Conservation (phyloP, 1,140 invertebrate species). For the Leucophenga varia region DNA sequence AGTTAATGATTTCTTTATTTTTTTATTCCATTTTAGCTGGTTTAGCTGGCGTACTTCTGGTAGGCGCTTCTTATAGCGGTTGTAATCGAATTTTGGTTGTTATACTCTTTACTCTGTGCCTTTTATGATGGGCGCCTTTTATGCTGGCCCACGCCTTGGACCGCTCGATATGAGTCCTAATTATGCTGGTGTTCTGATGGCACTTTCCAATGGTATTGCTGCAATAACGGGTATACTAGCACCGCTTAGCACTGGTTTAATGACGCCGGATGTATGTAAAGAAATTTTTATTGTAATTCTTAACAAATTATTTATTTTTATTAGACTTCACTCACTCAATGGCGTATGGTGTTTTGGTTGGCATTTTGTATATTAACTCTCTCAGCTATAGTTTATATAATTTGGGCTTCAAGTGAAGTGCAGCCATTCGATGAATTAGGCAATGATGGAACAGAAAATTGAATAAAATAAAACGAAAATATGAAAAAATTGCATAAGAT, state of each 20-base stretch:
- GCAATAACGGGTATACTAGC: slow-evolving; percentile 73
- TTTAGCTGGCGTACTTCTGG: slow-evolving; percentile 63
- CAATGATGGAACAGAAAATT: no score
- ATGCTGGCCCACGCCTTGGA: slow-evolving; percentile 70
- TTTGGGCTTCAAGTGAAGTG: slow-evolving; percentile 68
- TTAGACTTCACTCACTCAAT: neutral
- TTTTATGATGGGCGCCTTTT: slow-evolving; percentile 71
- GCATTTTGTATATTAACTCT: neutral
- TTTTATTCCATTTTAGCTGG: slow-evolving; percentile 69
- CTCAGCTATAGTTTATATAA: slow-evolving; percentile 63
- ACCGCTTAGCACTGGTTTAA: no score
- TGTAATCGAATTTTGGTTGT: neutral
- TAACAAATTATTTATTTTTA: no score
- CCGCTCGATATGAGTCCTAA: slow-evolving; percentile 77
- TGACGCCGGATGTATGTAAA: no score
- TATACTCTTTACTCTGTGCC: neutral
- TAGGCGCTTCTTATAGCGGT: slow-evolving; percentile 59
- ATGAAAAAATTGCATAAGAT: no score
- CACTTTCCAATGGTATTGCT: slow-evolving; percentile 77
- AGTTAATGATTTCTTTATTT: no score
- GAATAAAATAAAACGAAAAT: no score
- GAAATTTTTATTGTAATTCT: no score
- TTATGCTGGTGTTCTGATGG: slow-evolving; percentile 78
- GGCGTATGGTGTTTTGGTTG: neutral
- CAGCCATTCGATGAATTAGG: slow-evolving; percentile 73